These are phyloP conservation scores for Noctuana brunneofusca DNA, from an alignment of 2,888 invertebrate genomes.

Conservation along the genomic window DNA sequence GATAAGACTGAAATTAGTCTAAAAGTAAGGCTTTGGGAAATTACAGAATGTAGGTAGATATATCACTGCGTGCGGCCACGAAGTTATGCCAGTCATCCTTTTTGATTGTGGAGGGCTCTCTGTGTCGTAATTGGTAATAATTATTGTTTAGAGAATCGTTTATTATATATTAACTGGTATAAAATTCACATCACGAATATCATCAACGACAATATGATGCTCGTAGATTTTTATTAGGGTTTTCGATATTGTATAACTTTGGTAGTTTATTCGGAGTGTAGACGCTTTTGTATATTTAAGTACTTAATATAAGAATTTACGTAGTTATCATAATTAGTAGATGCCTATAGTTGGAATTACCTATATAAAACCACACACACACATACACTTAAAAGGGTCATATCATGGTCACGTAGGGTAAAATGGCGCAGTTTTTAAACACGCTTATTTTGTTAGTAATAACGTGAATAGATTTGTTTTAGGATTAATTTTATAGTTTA, in stretches of 20 bases:
- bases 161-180: slow-evolving; percentile 39
- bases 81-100: slow-evolving; percentile 75
- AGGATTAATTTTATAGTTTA: too few species aligned
- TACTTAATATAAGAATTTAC: too few species aligned
- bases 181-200: slow-evolving; percentile 46
- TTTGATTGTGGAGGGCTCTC: slow-evolving; percentile 77
- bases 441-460: too few species aligned
- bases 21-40: neutral
- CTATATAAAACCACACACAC: too few species aligned
- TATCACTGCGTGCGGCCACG: slow-evolving; percentile 76
- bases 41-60: slow-evolving; percentile 6
- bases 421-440: too few species aligned
- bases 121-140: slow-evolving; percentile 77
- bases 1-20: slow-evolving; percentile 6
- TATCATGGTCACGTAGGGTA: too few species aligned
- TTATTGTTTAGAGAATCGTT: slow-evolving; percentile 71
- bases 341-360: too few species aligned
- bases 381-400: too few species aligned
- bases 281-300: too few species aligned
- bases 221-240: slow-evolving; percentile 19
- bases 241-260: neutral
- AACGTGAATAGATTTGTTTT: too few species aligned
- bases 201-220: slow-evolving; percentile 12
- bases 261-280: too few species aligned
- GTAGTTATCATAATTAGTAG: too few species aligned